These are phyloP conservation scores for Aselliscus stoliczkanus DNA, from an alignment of 2,797 vertebrate species.

Conservation along the genomic window DNA sequence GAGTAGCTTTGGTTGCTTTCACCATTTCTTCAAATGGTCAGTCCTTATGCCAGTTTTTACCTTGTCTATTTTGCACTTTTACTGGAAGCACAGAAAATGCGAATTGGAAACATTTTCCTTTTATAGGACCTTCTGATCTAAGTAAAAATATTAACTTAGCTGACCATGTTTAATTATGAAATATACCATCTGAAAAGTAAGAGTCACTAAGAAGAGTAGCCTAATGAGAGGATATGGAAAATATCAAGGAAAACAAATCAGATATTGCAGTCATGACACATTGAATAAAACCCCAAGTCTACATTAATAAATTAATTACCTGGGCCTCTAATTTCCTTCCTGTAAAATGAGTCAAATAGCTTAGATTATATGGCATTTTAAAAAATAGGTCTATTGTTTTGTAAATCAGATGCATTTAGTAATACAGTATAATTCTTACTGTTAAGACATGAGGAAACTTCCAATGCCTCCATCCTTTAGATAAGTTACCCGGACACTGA, in stretches of 20 bases:
- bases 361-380: not conserved
- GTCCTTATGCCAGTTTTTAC: not conserved
- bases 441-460: not conserved
- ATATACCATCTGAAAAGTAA: not conserved
- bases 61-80: not conserved
- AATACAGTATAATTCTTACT: not conserved
- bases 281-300: not conserved
- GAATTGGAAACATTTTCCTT: not conserved
- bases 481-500: not conserved
- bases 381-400: not conserved
- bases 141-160: not conserved
- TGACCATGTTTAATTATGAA: not conserved
- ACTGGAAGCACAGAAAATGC: not conserved
- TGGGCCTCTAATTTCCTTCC: not conserved
- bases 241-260: not conserved
- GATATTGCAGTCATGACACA: not conserved
- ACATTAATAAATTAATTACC: not conserved
- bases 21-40: not conserved
- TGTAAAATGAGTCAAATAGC: not conserved
- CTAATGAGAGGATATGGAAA: not conserved
- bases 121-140: not conserved
- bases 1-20: not conserved
- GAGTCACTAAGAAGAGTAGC: not conserved
- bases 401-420: not conserved
- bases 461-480: not conserved